Percentiles rank a stretch among this genome's conserved stretches.
Evolutionary conservation across 2,888 invertebrate species (phyloP).

Genomic region (Lysandra coridon): DNA sequence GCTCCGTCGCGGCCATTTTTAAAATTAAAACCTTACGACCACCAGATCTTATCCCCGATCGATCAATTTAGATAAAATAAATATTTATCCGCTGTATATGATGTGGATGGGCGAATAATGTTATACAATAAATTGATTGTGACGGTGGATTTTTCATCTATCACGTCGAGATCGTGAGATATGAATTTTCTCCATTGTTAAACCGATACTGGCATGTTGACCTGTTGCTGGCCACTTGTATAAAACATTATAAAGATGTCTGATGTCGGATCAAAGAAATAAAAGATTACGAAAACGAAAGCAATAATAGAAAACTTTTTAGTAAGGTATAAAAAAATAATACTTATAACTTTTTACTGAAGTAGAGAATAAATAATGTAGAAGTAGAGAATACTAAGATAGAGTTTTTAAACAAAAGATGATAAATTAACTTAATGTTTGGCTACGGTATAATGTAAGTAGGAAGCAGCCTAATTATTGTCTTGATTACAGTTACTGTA

Average conservation of each 20-base stretch:
- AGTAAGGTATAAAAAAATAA: too few relatives aligned
- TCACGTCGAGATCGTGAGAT: conserved; percentile 44
- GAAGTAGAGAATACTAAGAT: neutral
- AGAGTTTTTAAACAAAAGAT: neutral
- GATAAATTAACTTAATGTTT: neutral
- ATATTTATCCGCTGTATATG: conserved; percentile 77
- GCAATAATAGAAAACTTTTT: neutral
- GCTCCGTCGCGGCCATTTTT: conserved; percentile 72
- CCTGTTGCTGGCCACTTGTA: conserved; percentile 21
- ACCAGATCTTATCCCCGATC: conserved; percentile 76
- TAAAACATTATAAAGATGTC: neutral
- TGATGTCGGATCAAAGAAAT: neutral
- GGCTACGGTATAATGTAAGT: neutral
- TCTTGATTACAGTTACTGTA: conserved; percentile 17
- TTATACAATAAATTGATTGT: conserved; percentile 77
- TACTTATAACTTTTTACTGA: too few relatives aligned
- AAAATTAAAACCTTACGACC: conserved; percentile 66
- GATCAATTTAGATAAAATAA: conserved; percentile 81
- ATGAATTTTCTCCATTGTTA: conserved; percentile 18
- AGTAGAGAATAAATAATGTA: too few relatives aligned
- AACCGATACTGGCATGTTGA: conserved; percentile 9
- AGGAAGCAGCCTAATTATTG: conserved; percentile 11
- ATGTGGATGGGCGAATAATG: conserved; percentile 76
- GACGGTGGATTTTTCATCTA: conserved; percentile 65
- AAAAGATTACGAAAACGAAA: neutral